These are phyloP conservation scores for Platycheirus rosarum DNA, from an alignment of 2,888 invertebrate genomes.

Conservation along the genomic window DNA sequence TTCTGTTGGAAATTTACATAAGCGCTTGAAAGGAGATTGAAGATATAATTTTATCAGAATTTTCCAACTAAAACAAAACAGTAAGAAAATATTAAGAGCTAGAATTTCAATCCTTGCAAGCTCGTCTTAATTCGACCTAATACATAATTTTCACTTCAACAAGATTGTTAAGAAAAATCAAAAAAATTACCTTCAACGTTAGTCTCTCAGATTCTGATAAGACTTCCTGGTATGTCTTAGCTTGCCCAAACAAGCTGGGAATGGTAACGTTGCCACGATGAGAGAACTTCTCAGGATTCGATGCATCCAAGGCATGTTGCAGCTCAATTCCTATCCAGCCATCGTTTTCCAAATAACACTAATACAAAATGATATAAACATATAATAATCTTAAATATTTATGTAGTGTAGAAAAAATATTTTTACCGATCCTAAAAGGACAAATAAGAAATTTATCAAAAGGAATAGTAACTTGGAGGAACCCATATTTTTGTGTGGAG, in stretches of 20 bases:
- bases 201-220: conserved; percentile 84
- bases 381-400: no score
- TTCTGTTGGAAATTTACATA: no score
- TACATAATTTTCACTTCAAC: no score
- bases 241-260: conserved; percentile 87
- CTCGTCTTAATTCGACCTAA: no score
- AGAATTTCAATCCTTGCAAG: no score
- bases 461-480: conserved; percentile 26
- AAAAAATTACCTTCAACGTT: conserved; percentile 84
- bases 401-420: no score
- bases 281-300: conserved; percentile 84
- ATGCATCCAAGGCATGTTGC: conserved; percentile 86
- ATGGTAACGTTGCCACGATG: conserved; percentile 88
- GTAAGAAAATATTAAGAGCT: no score
- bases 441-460: conserved; percentile 30
- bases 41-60: no score
- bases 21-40: no score
- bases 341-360: conserved; percentile 88
- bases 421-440: conserved; percentile 44
- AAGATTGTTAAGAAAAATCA: no score
- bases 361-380: no score
- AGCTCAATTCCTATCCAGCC: conserved; percentile 89
- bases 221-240: conserved; percentile 86
- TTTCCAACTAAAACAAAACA: no score
- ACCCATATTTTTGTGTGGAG: conserved; percentile 24